Conservation (phyloP, 2,113 vertebrate genomes). For the Turnix velox region DNA sequence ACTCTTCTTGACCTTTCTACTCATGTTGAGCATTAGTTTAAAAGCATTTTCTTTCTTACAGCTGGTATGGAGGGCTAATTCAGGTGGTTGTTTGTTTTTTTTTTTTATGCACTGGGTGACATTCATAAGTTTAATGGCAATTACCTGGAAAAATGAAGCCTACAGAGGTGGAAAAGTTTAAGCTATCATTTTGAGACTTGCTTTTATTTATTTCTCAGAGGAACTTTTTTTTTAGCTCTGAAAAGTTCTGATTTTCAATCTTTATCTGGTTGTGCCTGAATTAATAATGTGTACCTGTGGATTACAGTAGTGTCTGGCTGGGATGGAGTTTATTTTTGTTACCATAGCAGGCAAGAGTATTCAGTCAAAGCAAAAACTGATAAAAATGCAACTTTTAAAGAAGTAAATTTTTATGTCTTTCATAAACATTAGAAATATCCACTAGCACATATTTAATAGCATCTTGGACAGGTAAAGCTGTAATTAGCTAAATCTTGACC, state of each 20-base stretch:
- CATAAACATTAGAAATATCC: background rate
- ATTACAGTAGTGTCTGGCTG: background rate
- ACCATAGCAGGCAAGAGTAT: background rate
- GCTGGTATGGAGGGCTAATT: background rate
- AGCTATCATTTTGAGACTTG: background rate
- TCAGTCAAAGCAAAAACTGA: background rate
- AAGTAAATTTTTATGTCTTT: background rate
- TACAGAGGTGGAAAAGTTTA: background rate
- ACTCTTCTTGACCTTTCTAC: background rate
- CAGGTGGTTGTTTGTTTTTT: no score
- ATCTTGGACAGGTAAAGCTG: background rate
- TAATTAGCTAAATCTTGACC: background rate
- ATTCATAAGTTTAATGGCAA: background rate
- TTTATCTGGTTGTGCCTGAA: background rate
- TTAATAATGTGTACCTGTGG: background rate
- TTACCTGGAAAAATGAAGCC: background rate
- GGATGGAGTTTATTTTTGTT: background rate
- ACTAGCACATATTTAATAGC: background rate
- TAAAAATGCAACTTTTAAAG: background rate
- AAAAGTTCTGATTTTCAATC: background rate
- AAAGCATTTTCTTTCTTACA: background rate
- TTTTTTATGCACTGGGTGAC: background rate
- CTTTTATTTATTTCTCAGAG: background rate
- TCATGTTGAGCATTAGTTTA: background rate
- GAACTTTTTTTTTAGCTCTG: background rate